A percentile compares a stretch with the other conserved stretches of the same genome.
Conservation (phyloP, 2,888 invertebrate species). For the Lomographa bimaculata region DNA sequence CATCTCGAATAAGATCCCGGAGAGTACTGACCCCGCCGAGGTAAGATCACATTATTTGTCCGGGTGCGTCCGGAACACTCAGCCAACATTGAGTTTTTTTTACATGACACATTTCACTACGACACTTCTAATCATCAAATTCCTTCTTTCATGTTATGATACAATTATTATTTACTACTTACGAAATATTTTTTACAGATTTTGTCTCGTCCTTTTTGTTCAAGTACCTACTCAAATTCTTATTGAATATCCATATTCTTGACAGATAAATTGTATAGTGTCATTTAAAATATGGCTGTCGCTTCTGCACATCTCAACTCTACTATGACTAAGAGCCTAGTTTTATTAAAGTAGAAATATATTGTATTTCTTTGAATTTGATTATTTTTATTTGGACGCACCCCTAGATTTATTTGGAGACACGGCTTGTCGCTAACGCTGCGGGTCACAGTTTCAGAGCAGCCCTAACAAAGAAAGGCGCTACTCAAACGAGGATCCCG, state of each 20-base stretch:
- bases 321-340: background rate
- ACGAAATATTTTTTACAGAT: too few relatives aligned
- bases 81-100: too few relatives aligned
- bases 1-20: slow-evolving; percentile 67
- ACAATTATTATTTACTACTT: too few relatives aligned
- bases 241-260: too few relatives aligned
- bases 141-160: too few relatives aligned
- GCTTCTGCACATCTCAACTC: slow-evolving; percentile 1
- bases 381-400: slow-evolving; percentile 19
- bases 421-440: slow-evolving; percentile 58
- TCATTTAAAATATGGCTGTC: background rate
- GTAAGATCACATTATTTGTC: slow-evolving; percentile 56
- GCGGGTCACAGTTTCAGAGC: slow-evolving; percentile 75
- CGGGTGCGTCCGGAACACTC: slow-evolving; percentile 52
- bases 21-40: slow-evolving; percentile 66
- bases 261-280: too few relatives aligned
- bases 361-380: too few relatives aligned
- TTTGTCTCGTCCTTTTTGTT: too few relatives aligned
- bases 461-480: slow-evolving; percentile 76
- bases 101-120: too few relatives aligned
- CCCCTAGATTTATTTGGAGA: slow-evolving; percentile 21
- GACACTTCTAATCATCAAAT: too few relatives aligned
- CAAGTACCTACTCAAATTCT: too few relatives aligned
- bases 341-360: too few relatives aligned
- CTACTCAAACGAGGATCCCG: slow-evolving; percentile 72